Evolutionary conservation across 2,797 vertebrate species (phyloP), one percentile per base, ranked within the genome.

Genomic region (Salarias fasciatus): DNA sequence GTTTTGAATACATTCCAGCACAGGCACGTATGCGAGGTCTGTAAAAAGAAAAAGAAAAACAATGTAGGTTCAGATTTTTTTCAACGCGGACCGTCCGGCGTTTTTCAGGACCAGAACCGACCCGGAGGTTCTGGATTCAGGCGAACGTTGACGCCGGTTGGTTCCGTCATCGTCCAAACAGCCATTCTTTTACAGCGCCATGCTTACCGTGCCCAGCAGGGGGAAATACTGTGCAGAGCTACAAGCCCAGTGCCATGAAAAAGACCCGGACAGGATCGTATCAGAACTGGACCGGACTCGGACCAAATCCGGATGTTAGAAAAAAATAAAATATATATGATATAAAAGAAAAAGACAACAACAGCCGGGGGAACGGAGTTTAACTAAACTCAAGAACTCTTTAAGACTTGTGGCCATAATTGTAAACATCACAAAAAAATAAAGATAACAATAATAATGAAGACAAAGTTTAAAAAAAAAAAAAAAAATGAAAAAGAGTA

Each of bases 1-100:
- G 52, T 84, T 81, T 85, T 83, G 80, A 89, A 93, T 90, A 94
- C 93, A 94, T 94, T 94, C 93, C 92, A 93, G 88, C 85, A 82
- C 84, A 87, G 91, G 83, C 65, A 72, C 74, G 75, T 64, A 57
- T 72, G 18, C 18, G 18, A 24, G 24, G 18, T 24, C 18, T 24
- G 18, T 24, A 24, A 24, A 24, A 24, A 24, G 3, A 24, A 24
- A 24, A 24, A 24, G 24, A 3, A 24, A 24, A 24, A 3, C 3
- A 24, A 24, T 24, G 18, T 3, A 24, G 24, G 18, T 24, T 24
- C 18, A 24, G 18, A 24, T 24, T 24, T 24, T 24, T 24, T 24
- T 24, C 18, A 24, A 18, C 24, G 15, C 35, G 37, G 54, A 61
- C 46, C 29, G 35, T 31, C 60, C 11, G 41, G 12, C 30, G 29